Evolutionary conservation across 2,113 vertebrate genomes (phyloP).

Genomic region (Pteruthius melanotis): DNA sequence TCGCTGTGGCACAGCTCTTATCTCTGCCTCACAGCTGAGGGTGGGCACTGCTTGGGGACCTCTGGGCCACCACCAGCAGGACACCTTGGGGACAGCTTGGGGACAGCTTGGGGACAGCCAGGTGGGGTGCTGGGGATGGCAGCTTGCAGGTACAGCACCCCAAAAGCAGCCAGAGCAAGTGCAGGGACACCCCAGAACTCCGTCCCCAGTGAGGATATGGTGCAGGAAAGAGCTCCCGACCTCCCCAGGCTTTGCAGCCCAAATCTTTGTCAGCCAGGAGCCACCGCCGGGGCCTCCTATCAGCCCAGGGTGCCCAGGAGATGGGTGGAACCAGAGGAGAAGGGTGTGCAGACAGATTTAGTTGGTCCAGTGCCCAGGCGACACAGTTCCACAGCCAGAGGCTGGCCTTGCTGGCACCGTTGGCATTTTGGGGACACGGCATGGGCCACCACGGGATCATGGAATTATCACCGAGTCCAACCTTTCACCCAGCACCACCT

Average conservation of each 20-base stretch:
- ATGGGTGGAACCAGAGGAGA: neutral
- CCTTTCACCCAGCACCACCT: neutral
- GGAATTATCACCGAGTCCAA: neutral
- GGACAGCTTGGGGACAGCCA: neutral
- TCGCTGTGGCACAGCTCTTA: neutral
- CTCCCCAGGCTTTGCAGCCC: neutral
- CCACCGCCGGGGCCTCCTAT: rapidly evolving
- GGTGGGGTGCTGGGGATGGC: neutral
- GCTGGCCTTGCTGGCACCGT: rapidly evolving
- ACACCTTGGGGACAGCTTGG: neutral
- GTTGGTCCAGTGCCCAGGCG: neutral
- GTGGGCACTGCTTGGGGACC: neutral
- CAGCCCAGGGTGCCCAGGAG: neutral
- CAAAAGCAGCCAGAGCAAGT: neutral
- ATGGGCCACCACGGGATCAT: neutral
- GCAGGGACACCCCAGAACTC: neutral
- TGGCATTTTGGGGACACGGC: rapidly evolving
- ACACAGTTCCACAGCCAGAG: rapidly evolving
- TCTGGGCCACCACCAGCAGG: neutral
- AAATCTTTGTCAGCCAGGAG: neutral
- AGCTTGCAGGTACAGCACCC: neutral
- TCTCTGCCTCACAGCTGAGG: neutral
- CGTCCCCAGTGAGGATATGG: neutral
- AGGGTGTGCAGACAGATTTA: neutral
- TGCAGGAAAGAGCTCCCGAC: neutral